Evolutionary conservation across 1,140 invertebrate genomes (phyloP), one percentile per base, ranked within the genome.

Genomic region (Drosophila sturtevanti): DNA sequence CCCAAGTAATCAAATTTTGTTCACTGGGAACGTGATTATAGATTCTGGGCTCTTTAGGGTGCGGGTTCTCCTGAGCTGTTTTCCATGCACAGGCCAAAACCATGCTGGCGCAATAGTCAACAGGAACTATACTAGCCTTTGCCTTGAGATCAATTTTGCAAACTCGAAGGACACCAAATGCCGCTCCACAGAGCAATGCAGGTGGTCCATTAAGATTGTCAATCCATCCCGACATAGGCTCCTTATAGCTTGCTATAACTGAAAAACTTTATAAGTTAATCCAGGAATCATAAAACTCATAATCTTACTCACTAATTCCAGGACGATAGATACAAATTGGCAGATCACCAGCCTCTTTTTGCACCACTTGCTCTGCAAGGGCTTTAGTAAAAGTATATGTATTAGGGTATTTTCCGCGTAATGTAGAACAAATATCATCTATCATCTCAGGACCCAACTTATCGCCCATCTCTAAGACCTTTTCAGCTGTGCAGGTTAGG

Each of bases 141-240:
- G 93, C 93, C 7, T 93, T 90, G 0, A 90, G 76, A 68, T 94
- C 91, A 68, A 94, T 93, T 27, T 27, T 35, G 0, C 59, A 37
- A 35, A 95, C 94, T 59, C 95, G 94, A 4, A 98, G 81, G 0
- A 97, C 89, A 7, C 97, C 97, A 41, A 95, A 94, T 9, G 95
- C 95, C 21, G 94, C 94, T 0, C 95, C 95, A 5, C 94, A 94
- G 6, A 95, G 78, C 1, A 95, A 91, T n/a, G 95, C 97, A 61
- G 96, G 97, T 4, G 97, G 96, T 52, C 97, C 97, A 90, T 98
- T 98, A 68, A 97, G 93, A 86, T 98, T 98, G 89, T 98, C 97
- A 22, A 98, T 97, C 96, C 97, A 98, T 1, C 96, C 95, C 9
- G 92, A 72, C 0, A 94, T 74, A 0, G 95, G 95, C 71, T 98